phyloP scores from a whole-genome alignment of 2,888 invertebrate genomes.

The Callyntrura sp. region DNA sequence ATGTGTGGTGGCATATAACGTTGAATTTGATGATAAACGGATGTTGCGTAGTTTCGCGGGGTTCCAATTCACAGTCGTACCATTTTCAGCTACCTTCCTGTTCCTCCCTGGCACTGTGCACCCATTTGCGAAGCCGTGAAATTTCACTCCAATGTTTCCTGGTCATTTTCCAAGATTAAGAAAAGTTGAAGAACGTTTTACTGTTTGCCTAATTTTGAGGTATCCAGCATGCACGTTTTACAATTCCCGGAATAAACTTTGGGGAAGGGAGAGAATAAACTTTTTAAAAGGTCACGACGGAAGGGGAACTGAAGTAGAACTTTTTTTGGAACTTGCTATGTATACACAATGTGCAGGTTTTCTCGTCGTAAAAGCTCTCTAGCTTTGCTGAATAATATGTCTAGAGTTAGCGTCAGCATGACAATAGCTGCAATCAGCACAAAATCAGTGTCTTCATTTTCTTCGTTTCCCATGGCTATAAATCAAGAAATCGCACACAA shows the following conservation, averaged over 20 bases:
- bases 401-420: neutral
- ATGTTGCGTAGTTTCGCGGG: too few species aligned
- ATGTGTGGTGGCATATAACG: neutral
- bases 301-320: neutral
- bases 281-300: too few species aligned
- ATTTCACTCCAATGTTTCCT: too few species aligned
- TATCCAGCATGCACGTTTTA: too few species aligned
- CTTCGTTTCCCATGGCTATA: neutral
- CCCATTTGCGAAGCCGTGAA: too few species aligned
- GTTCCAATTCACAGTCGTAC: too few species aligned
- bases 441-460: slow-evolving; percentile 30
- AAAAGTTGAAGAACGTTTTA: too few species aligned
- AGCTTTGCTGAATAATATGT: neutral
- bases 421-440: slow-evolving; percentile 69
- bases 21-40: neutral
- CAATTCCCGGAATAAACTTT: too few species aligned
- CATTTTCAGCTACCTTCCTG: neutral
- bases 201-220: too few species aligned
- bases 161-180: too few species aligned
- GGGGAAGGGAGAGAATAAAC: too few species aligned
- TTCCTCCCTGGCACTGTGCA: too few species aligned
- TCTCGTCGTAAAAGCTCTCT: neutral
- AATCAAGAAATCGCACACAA: neutral
- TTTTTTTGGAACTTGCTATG: neutral
- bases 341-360: neutral